phyloP scores from a whole-genome alignment of 2,888 invertebrate genomes.

The Corythucha ciliata region DNA sequence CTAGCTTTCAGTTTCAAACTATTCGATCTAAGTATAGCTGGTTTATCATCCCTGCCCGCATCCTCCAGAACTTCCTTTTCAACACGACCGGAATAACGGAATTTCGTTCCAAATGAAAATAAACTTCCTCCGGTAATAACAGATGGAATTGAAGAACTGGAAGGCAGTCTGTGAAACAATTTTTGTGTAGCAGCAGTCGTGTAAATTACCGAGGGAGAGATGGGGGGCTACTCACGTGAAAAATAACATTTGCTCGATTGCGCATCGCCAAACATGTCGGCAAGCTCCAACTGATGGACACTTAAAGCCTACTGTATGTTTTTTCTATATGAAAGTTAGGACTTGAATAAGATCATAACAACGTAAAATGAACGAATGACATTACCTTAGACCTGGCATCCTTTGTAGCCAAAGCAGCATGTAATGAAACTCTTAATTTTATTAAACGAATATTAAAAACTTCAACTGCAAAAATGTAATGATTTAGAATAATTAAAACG shows the following conservation, averaged over 20 bases:
- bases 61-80: conserved; percentile 85
- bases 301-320: conserved; percentile 90
- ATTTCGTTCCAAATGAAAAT: conserved; percentile 90
- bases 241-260: conserved; percentile 95
- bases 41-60: conserved; percentile 46
- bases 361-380: not conserved
- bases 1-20: conserved; percentile 66
- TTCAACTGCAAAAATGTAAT: not conserved
- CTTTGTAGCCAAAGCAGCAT: conserved; percentile 14
- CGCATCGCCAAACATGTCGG: conserved; percentile 94
- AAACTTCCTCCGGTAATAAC: conserved; percentile 77
- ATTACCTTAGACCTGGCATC: conserved; percentile 28
- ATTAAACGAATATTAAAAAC: no score
- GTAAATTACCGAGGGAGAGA: not conserved
- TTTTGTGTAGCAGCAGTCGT: not conserved
- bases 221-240: conserved; percentile 69
- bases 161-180: conserved; percentile 56
- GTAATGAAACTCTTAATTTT: conserved; percentile 5
- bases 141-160: conserved; percentile 78
- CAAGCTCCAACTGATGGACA: conserved; percentile 87
- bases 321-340: conserved; percentile 55
- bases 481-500: not conserved
- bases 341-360: not conserved
- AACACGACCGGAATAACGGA: conserved; percentile 79
- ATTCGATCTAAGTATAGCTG: conserved; percentile 44